These are phyloP conservation scores for Tachystola acroxantha DNA, from an alignment of 2,888 invertebrate genomes.

Conservation along the genomic window DNA sequence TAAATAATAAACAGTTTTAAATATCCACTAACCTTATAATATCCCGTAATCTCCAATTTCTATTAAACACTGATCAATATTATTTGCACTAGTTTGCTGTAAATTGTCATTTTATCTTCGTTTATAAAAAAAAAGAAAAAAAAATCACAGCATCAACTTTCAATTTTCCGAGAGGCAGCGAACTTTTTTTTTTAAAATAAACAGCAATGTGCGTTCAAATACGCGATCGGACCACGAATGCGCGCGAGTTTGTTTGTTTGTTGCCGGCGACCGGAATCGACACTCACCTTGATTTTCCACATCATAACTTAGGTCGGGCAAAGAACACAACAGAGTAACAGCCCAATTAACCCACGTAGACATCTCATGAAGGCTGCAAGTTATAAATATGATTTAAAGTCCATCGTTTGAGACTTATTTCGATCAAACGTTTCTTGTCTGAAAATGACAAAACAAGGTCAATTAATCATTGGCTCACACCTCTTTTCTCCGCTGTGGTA, in stretches of 20 bases:
- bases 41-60: slow-evolving; percentile 12
- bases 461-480: too few relatives aligned
- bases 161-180: slow-evolving; percentile 10
- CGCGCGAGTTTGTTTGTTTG: slow-evolving; percentile 7
- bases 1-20: too few relatives aligned
- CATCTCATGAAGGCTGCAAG: too few relatives aligned
- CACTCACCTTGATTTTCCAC: slow-evolving; percentile 58
- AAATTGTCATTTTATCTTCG: slow-evolving; percentile 52
- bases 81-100: slow-evolving; percentile 72
- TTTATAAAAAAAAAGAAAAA: slow-evolving; percentile 5
- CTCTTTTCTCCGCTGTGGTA: too few relatives aligned
- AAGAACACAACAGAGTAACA: too few relatives aligned
- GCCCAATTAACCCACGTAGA: too few relatives aligned
- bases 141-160: slow-evolving; percentile 1
- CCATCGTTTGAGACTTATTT: too few relatives aligned
- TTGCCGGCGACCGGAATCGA: slow-evolving; percentile 17
- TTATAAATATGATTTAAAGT: too few relatives aligned
- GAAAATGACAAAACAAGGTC: too few relatives aligned
- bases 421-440: too few relatives aligned
- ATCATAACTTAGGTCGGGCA: not conserved
- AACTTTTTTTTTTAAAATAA: too few relatives aligned
- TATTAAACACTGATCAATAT: slow-evolving; percentile 67
- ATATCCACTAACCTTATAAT: not conserved
- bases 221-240: slow-evolving; percentile 47
- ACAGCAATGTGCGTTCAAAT: slow-evolving; percentile 44